Percentiles rank a stretch among this genome's conserved stretches.
These are phyloP conservation scores for Myotis planiceps DNA, from an alignment of 2,797 vertebrate genomes.

Conservation along the genomic window DNA sequence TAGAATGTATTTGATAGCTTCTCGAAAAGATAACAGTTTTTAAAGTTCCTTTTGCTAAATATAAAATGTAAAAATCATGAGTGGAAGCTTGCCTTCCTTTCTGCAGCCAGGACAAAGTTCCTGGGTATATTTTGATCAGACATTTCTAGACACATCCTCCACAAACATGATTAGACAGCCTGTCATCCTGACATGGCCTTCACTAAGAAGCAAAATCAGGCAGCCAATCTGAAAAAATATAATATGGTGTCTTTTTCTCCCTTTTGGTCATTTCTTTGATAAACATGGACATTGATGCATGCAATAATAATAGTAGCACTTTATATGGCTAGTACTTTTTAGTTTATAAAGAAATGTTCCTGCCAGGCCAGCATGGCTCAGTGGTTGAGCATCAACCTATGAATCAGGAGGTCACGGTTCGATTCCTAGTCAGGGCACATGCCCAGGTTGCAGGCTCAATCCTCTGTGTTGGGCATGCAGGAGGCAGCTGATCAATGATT, in stretches of 20 bases:
- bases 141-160: neutral
- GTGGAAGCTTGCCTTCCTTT: neutral
- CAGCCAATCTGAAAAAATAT: neutral
- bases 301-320: neutral
- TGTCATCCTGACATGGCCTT: neutral
- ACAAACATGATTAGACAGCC: neutral
- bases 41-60: neutral
- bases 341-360: neutral
- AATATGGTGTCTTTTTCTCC: neutral
- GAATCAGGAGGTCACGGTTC: no score
- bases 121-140: neutral
- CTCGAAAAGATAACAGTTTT: neutral
- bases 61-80: neutral
- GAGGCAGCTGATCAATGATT: no score
- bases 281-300: neutral
- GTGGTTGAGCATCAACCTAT: no score
- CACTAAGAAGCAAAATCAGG: neutral
- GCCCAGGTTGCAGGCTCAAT: no score
- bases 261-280: conserved; percentile 10
- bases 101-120: neutral
- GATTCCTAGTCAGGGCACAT: no score
- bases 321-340: neutral
- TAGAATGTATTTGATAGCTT: neutral
- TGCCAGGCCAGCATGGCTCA: neutral
- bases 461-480: no score